A percentile compares a stretch with the other conserved stretches of the same genome.
Conservation (phyloP, 2,797 vertebrate species). For the Spatula clypeata region DNA sequence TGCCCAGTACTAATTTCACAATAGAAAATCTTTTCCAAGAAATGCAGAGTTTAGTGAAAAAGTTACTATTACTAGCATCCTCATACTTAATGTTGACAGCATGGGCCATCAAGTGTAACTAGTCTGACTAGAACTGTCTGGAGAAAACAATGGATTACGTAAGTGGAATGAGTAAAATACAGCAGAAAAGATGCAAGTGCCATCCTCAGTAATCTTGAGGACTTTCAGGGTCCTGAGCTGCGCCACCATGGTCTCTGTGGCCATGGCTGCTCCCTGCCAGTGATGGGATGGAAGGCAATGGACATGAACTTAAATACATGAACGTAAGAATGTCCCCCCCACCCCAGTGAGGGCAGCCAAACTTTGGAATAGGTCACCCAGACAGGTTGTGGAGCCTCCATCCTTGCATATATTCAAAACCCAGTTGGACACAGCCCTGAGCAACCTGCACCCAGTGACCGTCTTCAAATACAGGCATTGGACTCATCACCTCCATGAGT, state of each 20-base stretch:
- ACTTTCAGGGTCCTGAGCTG: not conserved
- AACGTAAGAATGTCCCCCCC: accelerated
- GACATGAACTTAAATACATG: not conserved
- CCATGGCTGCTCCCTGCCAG: not conserved
- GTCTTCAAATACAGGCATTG: not conserved
- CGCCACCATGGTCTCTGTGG: accelerated
- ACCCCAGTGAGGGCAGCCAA: no score
- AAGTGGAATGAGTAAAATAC: not conserved
- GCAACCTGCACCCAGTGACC: no score
- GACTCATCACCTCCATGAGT: accelerated
- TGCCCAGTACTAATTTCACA: slow-evolving; percentile 63
- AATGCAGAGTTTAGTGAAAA: slow-evolving; percentile 69
- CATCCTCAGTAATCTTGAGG: not conserved
- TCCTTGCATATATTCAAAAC: not conserved
- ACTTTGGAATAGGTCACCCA: not conserved
- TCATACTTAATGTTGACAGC: slow-evolving; percentile 36
- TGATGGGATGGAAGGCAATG: not conserved
- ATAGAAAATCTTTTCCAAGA: slow-evolving; percentile 69
- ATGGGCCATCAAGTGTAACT: not conserved
- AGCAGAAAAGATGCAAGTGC: not conserved
- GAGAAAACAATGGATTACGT: not conserved
- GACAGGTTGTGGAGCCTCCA: not conserved
- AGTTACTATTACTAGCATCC: slow-evolving; percentile 47
- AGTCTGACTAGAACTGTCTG: not conserved
- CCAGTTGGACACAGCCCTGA: not conserved